phyloP scores from a whole-genome alignment of 1,140 invertebrate genomes.

The Sycophaga agraensis region DNA sequence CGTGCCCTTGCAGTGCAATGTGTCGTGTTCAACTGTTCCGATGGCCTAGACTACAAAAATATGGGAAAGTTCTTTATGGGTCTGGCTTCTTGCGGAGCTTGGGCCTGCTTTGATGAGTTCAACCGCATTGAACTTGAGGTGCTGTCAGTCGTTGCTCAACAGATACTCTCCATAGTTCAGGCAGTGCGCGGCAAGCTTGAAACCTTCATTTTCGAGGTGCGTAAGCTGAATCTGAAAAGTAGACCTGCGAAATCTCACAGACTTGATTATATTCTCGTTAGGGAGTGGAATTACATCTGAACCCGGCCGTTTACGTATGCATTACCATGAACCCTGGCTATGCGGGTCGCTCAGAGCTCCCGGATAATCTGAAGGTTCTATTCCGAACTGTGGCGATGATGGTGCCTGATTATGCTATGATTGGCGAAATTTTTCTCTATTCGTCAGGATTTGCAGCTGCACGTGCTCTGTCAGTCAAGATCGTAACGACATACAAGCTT shows the following conservation, averaged over 20 bases:
- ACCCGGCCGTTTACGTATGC: slow-evolving; percentile 82
- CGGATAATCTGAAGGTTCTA: slow-evolving; percentile 87
- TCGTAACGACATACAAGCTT: slow-evolving; percentile 84
- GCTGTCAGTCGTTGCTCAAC: slow-evolving; percentile 79
- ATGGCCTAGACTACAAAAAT: slow-evolving; percentile 90
- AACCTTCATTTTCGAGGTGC: slow-evolving; percentile 75
- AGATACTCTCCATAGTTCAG: slow-evolving; percentile 79
- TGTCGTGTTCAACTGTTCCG: slow-evolving; percentile 93
- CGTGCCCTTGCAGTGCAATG: slow-evolving; percentile 90
- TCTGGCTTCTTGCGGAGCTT: slow-evolving; percentile 83
- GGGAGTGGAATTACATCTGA: slow-evolving; percentile 77
- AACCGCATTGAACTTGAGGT: slow-evolving; percentile 92
- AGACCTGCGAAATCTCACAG: neutral
- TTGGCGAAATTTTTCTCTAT: slow-evolving; percentile 88
- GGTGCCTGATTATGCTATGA: slow-evolving; percentile 91
- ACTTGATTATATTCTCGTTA: neutral
- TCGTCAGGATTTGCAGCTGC: slow-evolving; percentile 86
- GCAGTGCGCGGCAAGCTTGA: slow-evolving; percentile 72
- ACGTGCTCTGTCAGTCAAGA: slow-evolving; percentile 79
- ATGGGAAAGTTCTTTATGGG: slow-evolving; percentile 92
- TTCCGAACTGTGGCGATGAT: slow-evolving; percentile 95
- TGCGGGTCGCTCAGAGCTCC: slow-evolving; percentile 81
- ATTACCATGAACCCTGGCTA: slow-evolving; percentile 96
- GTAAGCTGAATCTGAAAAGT: too few species aligned
- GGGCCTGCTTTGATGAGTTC: slow-evolving; percentile 95